Evolutionary conservation across 2,888 invertebrate genomes (phyloP).

Genomic region (Pseudococcus jackbeardsleyi): DNA sequence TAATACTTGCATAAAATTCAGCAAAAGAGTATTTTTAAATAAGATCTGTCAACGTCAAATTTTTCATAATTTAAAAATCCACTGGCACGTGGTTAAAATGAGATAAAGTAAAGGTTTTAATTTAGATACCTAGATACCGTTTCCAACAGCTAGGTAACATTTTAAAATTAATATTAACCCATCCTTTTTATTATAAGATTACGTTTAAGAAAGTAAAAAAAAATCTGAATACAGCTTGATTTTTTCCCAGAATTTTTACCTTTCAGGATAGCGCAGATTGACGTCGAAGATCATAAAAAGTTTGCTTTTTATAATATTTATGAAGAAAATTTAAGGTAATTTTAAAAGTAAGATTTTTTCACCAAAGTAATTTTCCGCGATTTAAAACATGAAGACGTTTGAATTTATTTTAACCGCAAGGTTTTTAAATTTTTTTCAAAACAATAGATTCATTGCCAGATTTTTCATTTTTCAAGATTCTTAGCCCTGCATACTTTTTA

Average conservation of each 20-base stretch:
- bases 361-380: neutral
- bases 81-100: too few species aligned
- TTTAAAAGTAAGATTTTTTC: slow-evolving; percentile 2
- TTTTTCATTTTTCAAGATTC: neutral
- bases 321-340: neutral
- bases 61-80: too few species aligned
- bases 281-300: neutral
- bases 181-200: too few species aligned
- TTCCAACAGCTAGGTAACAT: too few species aligned
- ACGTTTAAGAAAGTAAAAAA: too few species aligned
- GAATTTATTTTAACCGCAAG: neutral
- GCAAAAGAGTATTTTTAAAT: too few species aligned
- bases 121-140: too few species aligned
- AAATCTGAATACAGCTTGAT: too few species aligned
- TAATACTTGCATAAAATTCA: too few species aligned
- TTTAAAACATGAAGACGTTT: neutral
- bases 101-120: too few species aligned
- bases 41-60: too few species aligned
- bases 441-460: neutral
- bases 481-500: neutral
- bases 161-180: too few species aligned
- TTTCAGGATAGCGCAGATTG: neutral
- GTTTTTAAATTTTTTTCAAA: neutral
- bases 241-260: neutral
- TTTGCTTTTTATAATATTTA: slow-evolving; percentile 12